phyloP scores from a whole-genome alignment of 2,797 vertebrate genomes.

The Sparidentex hasta region DNA sequence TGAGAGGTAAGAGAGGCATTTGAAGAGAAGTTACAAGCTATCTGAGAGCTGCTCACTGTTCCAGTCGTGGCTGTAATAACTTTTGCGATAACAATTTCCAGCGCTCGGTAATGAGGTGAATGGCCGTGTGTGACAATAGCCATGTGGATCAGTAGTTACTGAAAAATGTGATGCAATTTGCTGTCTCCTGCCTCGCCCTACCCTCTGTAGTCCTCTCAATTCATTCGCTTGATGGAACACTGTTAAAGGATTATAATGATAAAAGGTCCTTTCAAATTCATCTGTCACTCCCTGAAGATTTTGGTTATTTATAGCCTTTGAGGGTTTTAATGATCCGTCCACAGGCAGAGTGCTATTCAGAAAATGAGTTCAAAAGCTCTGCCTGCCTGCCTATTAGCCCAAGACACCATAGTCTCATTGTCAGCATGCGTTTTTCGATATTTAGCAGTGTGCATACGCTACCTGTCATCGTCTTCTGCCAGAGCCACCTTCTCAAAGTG shows the following conservation, averaged over 20 bases:
- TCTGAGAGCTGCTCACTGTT: conserved; percentile 55
- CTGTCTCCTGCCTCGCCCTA: conserved; percentile 60
- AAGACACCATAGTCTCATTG: conserved; percentile 8
- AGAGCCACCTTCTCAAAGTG: conserved; percentile 98
- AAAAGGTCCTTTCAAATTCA: conserved; percentile 67
- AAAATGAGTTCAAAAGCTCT: conserved; percentile 54
- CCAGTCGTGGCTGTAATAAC: conserved; percentile 68
- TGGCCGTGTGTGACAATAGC: conserved; percentile 69
- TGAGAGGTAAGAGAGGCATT: conserved; percentile 54
- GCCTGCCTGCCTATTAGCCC: conserved; percentile 38
- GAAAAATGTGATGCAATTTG: conserved; percentile 74
- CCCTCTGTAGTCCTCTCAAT: conserved; percentile 66
- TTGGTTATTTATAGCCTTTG: conserved; percentile 64
- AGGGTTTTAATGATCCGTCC: conserved; percentile 49
- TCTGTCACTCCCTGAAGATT: conserved; percentile 64
- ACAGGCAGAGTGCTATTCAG: conserved; percentile 49
- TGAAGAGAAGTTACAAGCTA: conserved; percentile 55
- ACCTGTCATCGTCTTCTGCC: conserved; percentile 99
- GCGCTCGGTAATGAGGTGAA: conserved; percentile 67
- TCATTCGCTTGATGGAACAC: conserved; percentile 70
- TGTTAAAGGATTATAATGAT: conserved; percentile 78
- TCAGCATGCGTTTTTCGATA: neutral
- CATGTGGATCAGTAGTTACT: conserved; percentile 67
- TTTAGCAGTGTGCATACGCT: conserved; percentile 48
- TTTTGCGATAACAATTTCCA: conserved; percentile 64